A percentile compares a stretch with the other conserved stretches of the same genome.
Evolutionary conservation across 1,140 invertebrate species (phyloP).

Genomic region (Paralvinella palmiformis): DNA sequence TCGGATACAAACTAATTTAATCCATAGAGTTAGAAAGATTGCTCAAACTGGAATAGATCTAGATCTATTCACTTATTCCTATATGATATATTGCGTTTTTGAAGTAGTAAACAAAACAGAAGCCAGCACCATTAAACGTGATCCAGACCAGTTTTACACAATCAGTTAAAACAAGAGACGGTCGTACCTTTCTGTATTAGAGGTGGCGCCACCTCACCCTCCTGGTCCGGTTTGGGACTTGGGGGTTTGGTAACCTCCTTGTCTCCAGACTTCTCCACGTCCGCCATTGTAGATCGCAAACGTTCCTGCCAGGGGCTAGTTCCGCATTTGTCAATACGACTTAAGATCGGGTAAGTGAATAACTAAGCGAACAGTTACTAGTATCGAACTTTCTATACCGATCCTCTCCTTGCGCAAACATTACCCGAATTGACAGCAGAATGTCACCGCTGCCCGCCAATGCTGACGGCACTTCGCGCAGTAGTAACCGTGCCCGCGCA

Average conservation of each 20-base stretch:
- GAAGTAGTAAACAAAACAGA: conserved; percentile 4
- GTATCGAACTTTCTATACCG: background rate
- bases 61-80: background rate
- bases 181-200: conserved; percentile 17
- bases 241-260: conserved; percentile 16
- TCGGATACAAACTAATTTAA: background rate
- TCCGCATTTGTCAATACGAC: background rate
- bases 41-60: background rate
- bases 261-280: conserved; percentile 5
- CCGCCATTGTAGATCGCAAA: conserved; percentile 2
- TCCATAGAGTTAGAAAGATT: background rate
- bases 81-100: background rate
- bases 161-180: background rate
- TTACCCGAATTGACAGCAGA: background rate
- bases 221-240: conserved; percentile 19
- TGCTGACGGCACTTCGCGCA: too few relatives aligned
- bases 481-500: too few relatives aligned
- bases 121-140: background rate
- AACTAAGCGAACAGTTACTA: background rate
- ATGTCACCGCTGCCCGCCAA: too few relatives aligned
- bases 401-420: background rate
- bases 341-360: background rate
- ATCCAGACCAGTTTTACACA: background rate
- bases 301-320: background rate
- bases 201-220: conserved; percentile 16